phyloP scores from a whole-genome alignment of 2,797 vertebrate species.

The Triplophysa yarkandensis region DNA sequence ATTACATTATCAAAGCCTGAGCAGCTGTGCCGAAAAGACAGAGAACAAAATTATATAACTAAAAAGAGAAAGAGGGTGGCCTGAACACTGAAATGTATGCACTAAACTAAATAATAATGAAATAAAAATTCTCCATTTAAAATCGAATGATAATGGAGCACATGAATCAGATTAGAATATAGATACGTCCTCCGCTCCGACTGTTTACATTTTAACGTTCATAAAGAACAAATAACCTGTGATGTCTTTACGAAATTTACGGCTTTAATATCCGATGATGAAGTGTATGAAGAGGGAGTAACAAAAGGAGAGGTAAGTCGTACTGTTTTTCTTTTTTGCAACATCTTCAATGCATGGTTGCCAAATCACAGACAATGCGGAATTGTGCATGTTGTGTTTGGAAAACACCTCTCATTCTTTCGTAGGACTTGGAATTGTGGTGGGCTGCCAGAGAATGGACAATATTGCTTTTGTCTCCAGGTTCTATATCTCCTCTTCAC shows the following conservation, averaged over 20 bases:
- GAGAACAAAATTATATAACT: background rate
- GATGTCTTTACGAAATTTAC: constrained; percentile 61
- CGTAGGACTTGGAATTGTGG: constrained; percentile 68
- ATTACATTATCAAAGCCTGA: constrained; percentile 16
- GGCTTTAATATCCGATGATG: constrained; percentile 65
- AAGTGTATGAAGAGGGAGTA: constrained; percentile 60
- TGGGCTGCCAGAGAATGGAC: constrained; percentile 69
- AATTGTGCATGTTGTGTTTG: constrained; percentile 75
- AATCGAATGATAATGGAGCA: constrained; percentile 25
- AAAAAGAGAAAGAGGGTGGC: constrained; percentile 18
- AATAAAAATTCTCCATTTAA: constrained; percentile 18
- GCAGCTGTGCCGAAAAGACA: constrained; percentile 10
- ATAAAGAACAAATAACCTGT: constrained; percentile 40
- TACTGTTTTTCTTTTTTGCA: constrained; percentile 54
- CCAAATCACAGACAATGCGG: constrained; percentile 82
- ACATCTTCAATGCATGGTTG: constrained; percentile 59
- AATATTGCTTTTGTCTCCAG: constrained; percentile 83
- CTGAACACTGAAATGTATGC: constrained; percentile 21
- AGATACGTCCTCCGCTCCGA: constrained; percentile 23
- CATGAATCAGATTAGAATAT: constrained; percentile 46
- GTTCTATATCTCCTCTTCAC: constrained; percentile 35
- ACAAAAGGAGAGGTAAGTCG: constrained; percentile 65
- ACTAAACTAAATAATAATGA: constrained; percentile 24
- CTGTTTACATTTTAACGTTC: constrained; percentile 42
- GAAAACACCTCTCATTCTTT: constrained; percentile 78